phyloP scores from a whole-genome alignment of 1,140 invertebrate species.

The Conus betulinus region DNA sequence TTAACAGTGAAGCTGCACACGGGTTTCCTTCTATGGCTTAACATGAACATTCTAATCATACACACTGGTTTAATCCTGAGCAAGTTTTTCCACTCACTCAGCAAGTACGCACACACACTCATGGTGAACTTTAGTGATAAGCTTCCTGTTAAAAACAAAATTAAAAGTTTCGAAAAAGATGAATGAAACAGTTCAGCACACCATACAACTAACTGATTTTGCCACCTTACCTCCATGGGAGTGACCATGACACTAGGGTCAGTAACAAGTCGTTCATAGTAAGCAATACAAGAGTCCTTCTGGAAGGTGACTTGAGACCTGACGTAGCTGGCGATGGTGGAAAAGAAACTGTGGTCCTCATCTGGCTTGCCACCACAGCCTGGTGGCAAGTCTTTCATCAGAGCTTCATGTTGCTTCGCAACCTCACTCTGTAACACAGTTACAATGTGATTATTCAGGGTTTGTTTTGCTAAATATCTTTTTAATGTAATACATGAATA shows the following conservation, averaged over 20 bases:
- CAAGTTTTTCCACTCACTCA: no score
- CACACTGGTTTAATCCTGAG: no score
- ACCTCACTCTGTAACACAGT: constrained; percentile 52
- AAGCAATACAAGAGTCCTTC: constrained; percentile 63
- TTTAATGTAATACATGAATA: no score
- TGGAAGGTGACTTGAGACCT: constrained; percentile 48
- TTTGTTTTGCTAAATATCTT: background rate
- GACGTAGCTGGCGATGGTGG: constrained; percentile 24
- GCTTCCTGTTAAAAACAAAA: no score
- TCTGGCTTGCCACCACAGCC: constrained; percentile 47
- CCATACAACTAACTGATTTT: no score
- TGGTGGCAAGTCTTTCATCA: constrained; percentile 53
- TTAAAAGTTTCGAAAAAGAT: no score
- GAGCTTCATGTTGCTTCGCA: constrained; percentile 55
- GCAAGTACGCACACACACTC: no score
- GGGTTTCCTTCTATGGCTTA: no score
- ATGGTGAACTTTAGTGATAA: no score
- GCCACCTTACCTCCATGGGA: constrained; percentile 56
- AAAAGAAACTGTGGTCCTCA: constrained; percentile 32
- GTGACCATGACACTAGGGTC: constrained; percentile 59
- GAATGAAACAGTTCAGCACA: no score
- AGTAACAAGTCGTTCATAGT: constrained; percentile 60
- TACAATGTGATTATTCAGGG: background rate
- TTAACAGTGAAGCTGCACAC: no score
- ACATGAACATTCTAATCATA: no score